Conservation (phyloP, 2,113 vertebrate genomes). For the Myotis brandtii region DNA sequence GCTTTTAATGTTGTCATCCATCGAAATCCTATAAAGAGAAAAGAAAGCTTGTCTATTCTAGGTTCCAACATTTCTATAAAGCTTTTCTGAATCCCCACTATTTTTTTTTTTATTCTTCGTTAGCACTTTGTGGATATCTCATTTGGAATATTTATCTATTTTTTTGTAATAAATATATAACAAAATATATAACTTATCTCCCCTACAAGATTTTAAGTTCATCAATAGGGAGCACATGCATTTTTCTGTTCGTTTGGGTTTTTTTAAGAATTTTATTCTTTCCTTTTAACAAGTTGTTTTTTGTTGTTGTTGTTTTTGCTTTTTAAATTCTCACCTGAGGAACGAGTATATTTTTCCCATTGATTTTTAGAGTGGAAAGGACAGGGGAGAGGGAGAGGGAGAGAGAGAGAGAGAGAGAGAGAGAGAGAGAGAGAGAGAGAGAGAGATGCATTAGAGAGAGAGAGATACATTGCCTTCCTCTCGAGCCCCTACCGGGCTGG, state of each 20-base stretch:
- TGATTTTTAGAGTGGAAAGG: too few relatives aligned
- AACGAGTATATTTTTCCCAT: too few relatives aligned
- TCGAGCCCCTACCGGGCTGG: too few relatives aligned
- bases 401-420: neutral
- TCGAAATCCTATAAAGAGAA: neutral
- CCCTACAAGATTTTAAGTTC: constrained; percentile 5
- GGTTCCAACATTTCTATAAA: neutral
- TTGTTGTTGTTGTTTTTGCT: too few relatives aligned
- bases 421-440: neutral
- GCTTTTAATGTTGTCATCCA: constrained; percentile 45
- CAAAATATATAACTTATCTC: constrained; percentile 1
- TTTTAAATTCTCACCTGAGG: neutral
- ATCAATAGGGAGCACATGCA: neutral
- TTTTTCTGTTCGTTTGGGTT: neutral
- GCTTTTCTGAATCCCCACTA: neutral
- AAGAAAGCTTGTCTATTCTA: neutral
- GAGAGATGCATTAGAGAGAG: neutral
- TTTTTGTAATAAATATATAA: constrained; percentile 17
- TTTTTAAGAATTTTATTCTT: too few relatives aligned
- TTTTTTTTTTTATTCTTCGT: neutral
- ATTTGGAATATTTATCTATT: constrained; percentile 31
- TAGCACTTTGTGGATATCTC: constrained; percentile 18
- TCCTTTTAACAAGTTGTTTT: too few relatives aligned
- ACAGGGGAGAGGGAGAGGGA: neutral
- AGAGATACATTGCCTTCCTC: neutral